Percentiles rank a stretch among this genome's conserved stretches.
These are phyloP conservation scores for Chelonus insularis DNA, from an alignment of 1,140 invertebrate species.

Conservation along the genomic window DNA sequence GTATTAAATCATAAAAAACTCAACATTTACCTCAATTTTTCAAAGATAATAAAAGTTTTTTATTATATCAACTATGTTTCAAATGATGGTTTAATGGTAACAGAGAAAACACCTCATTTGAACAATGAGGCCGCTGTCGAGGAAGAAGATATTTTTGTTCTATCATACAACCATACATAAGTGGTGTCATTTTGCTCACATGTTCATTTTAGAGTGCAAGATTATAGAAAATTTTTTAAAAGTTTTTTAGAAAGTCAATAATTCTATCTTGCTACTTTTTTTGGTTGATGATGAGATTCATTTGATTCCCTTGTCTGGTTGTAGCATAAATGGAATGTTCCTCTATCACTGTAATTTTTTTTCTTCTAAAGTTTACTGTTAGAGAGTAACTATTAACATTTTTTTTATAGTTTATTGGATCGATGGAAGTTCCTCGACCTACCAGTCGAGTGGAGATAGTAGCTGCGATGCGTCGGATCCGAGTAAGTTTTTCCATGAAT, in stretches of 20 bases:
- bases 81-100: neutral
- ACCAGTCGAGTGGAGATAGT: constrained; percentile 97
- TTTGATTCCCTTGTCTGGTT: neutral
- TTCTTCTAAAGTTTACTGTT: constrained; percentile 16
- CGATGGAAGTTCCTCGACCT: constrained; percentile 92
- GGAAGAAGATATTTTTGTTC: constrained; percentile 42
- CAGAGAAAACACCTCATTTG: neutral
- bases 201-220: constrained; percentile 42
- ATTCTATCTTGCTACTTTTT: no score
- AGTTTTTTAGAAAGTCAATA: no score
- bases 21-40: no score
- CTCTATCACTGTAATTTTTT: constrained; percentile 10
- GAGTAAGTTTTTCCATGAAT: constrained; percentile 71
- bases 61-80: neutral
- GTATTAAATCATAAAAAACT: no score
- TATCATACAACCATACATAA: neutral
- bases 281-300: no score
- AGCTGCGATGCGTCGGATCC: constrained; percentile 95
- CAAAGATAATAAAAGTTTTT: neutral
- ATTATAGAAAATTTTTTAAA: no score
- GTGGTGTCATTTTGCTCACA: constrained; percentile 33
- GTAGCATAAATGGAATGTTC: no score
- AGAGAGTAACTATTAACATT: constrained; percentile 26
- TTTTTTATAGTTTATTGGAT: constrained; percentile 91
- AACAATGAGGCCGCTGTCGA: constrained; percentile 30